These are phyloP conservation scores for Parnassius mnemosyne DNA, from an alignment of 2,888 invertebrate species.

Conservation along the genomic window DNA sequence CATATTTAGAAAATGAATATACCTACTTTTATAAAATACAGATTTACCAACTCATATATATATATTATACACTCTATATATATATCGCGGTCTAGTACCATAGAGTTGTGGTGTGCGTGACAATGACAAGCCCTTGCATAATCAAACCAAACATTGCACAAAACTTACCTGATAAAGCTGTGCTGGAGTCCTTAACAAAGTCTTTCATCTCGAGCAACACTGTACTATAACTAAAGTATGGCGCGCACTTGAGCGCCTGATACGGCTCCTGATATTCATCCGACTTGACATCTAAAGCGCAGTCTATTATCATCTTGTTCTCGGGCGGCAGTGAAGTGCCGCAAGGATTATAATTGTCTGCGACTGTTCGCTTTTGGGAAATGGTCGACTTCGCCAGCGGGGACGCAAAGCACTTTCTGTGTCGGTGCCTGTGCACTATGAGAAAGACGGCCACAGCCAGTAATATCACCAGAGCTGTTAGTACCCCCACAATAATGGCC, in stretches of 20 bases:
- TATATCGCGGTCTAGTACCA: too few species aligned
- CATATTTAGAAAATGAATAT: too few species aligned
- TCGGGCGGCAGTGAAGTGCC: conserved; percentile 78
- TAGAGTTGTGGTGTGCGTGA: too few species aligned
- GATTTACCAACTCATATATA: too few species aligned
- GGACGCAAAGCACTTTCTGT: conserved; percentile 87
- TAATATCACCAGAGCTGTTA: conserved; percentile 86
- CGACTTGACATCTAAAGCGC: conserved; percentile 82
- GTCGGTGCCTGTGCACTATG: conserved; percentile 85
- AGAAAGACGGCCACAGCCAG: conserved; percentile 86
- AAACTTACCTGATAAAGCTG: conserved; percentile 62
- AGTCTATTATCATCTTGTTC: conserved; percentile 78
- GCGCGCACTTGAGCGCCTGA: conserved; percentile 87
- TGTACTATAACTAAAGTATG: conserved; percentile 88
- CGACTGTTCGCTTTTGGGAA: conserved; percentile 66
- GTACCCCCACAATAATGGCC: conserved; percentile 88
- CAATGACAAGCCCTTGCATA: too few species aligned
- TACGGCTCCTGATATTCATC: conserved; percentile 91
- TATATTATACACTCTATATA: too few species aligned
- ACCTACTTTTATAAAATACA: too few species aligned
- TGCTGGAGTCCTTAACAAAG: conserved; percentile 76
- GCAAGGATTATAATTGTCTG: conserved; percentile 79
- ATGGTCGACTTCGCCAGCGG: conserved; percentile 78
- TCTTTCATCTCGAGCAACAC: conserved; percentile 89
- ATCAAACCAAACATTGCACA: background rate